Evolutionary conservation across 2,888 invertebrate genomes (phyloP).

Genomic region (Bimastos eiseni): DNA sequence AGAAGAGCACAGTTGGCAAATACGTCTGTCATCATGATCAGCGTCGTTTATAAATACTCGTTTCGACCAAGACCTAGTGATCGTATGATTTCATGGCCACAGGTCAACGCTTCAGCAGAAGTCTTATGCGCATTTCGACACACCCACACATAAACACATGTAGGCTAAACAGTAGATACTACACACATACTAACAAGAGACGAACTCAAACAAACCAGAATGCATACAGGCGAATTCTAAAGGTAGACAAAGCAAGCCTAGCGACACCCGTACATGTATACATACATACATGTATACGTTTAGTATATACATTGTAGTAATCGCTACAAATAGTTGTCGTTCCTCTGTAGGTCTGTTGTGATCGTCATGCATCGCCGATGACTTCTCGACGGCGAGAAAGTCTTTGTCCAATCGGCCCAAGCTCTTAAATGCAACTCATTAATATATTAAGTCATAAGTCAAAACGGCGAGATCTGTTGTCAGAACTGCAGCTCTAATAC

Average conservation of each 20-base stretch:
- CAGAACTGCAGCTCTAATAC: background rate
- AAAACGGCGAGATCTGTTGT: background rate
- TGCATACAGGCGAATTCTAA: background rate
- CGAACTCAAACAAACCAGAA: background rate
- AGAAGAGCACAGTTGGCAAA: background rate
- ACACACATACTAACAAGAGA: background rate
- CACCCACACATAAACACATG: background rate
- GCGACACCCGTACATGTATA: too few relatives aligned
- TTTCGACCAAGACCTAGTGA: background rate
- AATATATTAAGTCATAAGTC: background rate
- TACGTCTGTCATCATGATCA: background rate
- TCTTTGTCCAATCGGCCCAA: background rate
- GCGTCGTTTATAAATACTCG: background rate
- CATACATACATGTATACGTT: too few relatives aligned
- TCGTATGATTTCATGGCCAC: background rate
- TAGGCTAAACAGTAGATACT: too few relatives aligned
- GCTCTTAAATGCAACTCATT: background rate
- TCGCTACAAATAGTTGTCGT: background rate
- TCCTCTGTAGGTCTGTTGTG: background rate
- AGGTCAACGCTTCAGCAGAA: background rate
- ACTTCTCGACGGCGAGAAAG: background rate
- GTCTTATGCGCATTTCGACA: background rate
- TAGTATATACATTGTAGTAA: background rate
- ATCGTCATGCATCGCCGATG: background rate
- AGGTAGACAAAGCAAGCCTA: background rate